These are phyloP conservation scores for Eubucco bourcierii DNA, from an alignment of 2,113 vertebrate genomes.

Conservation along the genomic window DNA sequence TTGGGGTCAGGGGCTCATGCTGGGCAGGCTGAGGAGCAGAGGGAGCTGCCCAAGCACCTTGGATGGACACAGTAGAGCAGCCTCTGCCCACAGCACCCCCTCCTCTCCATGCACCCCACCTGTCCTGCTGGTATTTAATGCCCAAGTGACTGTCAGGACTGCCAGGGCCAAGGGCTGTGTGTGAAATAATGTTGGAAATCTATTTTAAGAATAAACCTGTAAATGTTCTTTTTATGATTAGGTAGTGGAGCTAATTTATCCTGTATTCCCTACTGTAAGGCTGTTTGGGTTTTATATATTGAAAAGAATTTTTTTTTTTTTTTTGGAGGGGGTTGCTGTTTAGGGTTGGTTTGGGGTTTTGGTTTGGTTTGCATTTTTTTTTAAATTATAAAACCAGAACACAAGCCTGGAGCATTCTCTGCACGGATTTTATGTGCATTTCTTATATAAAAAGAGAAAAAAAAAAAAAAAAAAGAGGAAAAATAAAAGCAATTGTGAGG, in stretches of 20 bases:
- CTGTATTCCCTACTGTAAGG: slow-evolving; percentile 66
- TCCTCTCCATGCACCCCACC: background rate
- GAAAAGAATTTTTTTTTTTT: slow-evolving; percentile 38
- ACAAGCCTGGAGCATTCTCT: slow-evolving; percentile 66
- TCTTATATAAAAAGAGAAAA: slow-evolving; percentile 65
- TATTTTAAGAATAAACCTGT: slow-evolving; percentile 73
- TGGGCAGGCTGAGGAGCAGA: background rate
- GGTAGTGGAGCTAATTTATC: slow-evolving; percentile 78
- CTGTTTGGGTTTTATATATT: slow-evolving; percentile 71
- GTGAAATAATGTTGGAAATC: slow-evolving; percentile 63
- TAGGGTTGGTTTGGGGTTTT: background rate
- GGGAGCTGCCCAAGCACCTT: background rate
- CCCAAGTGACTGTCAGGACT: slow-evolving; percentile 34
- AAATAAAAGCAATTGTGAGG: slow-evolving; percentile 71
- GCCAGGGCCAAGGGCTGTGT: slow-evolving; percentile 54
- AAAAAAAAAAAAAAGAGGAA: slow-evolving; percentile 41
- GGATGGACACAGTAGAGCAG: background rate
- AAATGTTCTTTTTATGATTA: slow-evolving; percentile 64
- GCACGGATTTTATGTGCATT: slow-evolving; percentile 75
- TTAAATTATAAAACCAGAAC: slow-evolving; percentile 72
- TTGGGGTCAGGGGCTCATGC: background rate
- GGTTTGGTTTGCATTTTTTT: slow-evolving; percentile 42
- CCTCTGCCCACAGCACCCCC: background rate
- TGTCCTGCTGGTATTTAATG: slow-evolving; percentile 4
- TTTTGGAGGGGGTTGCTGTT: background rate